A percentile compares a stretch with the other conserved stretches of the same genome.
Conservation (phyloP, 1,140 invertebrate genomes). For the Zaprionus gabonicus region DNA sequence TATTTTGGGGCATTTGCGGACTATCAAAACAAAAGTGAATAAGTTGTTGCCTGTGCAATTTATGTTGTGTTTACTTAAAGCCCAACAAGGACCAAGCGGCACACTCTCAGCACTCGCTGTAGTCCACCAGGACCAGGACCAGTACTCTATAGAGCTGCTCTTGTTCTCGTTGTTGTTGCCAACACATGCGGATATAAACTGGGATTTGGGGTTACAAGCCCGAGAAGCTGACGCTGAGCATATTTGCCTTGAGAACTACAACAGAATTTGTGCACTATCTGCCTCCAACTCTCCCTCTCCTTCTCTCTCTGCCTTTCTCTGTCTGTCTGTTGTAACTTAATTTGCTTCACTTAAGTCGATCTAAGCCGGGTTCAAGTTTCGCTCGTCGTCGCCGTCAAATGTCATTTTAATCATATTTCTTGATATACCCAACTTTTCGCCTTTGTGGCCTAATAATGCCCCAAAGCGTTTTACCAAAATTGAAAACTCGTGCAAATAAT, state of each 20-base stretch:
- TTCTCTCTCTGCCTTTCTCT: neutral
- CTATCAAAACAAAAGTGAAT: conserved; percentile 71
- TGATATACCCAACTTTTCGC: conserved; percentile 32
- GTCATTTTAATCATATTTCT: conserved; percentile 75
- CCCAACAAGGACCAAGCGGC: conserved; percentile 22
- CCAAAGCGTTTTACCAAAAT: conserved; percentile 77
- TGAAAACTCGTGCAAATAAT: conserved; percentile 81
- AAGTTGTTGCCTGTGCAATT: conserved; percentile 67
- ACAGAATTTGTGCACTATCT: conserved; percentile 15
- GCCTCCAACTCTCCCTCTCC: neutral
- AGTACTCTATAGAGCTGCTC: neutral
- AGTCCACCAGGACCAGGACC: neutral
- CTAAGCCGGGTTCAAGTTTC: conserved; percentile 36
- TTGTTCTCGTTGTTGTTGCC: conserved; percentile 30
- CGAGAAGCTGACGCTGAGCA: conserved; percentile 34
- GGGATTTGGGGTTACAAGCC: conserved; percentile 28
- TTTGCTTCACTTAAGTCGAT: conserved; percentile 51
- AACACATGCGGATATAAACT: conserved; percentile 49
- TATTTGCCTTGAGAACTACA: conserved; percentile 44
- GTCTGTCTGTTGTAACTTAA: conserved; percentile 48
- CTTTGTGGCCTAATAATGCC: conserved; percentile 64
- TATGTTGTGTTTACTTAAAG: conserved; percentile 65
- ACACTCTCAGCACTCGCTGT: neutral
- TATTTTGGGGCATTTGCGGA: conserved; percentile 66
- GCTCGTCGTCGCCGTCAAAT: conserved; percentile 46